Evolutionary conservation across 2,888 invertebrate genomes (phyloP), one percentile per base, ranked within the genome.

Genomic region (Synanthedon myopaeformis): DNA sequence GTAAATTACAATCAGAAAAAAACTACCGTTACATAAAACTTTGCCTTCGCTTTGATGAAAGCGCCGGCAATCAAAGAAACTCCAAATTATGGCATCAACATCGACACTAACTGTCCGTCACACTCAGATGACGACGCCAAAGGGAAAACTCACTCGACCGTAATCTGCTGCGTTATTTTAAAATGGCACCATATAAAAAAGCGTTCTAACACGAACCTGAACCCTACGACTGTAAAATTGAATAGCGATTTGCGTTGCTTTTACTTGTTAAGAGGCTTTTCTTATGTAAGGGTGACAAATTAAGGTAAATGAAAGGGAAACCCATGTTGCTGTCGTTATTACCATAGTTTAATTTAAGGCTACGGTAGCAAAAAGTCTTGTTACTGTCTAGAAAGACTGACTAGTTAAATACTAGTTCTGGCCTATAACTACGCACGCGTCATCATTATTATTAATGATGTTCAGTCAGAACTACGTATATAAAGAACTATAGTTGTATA

Each of bases 1-100:
- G 35, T 8, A 42, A 51, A 53, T 53, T 50, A 51, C 17, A 23
- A 42, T 50, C 6, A 51, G 41, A 42, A 17, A 45, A 51, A 52
- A 17, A 41, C 35, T 35, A 35, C 52, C 10, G 41, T 23, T 52
- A 13, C 48, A 52, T 48, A 54, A 56, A 56, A 52, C 35, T 10
- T 35, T 10, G 35, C 35, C 35, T 35, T 35, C 35, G 35, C 45
- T 8, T 13, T n/a, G 45, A 45, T 45, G 45, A 45, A 45, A 45
- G 45, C 45, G 45, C 13, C 45, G 14, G 45, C 45, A 45, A 45
- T 49, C 35, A 56, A 59, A 58, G 62, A 56, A 62, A 64, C 52
- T 58, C 57, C 52, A 64, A 71, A 74, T 70, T 69, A 71, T 69
- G 64, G 64, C 67, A 67, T 72, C 65, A 62, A 66, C 61, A 59